A percentile compares a stretch with the other conserved stretches of the same genome.
Evolutionary conservation across 1,140 invertebrate species (phyloP).

Genomic region (Euwallacea similis): DNA sequence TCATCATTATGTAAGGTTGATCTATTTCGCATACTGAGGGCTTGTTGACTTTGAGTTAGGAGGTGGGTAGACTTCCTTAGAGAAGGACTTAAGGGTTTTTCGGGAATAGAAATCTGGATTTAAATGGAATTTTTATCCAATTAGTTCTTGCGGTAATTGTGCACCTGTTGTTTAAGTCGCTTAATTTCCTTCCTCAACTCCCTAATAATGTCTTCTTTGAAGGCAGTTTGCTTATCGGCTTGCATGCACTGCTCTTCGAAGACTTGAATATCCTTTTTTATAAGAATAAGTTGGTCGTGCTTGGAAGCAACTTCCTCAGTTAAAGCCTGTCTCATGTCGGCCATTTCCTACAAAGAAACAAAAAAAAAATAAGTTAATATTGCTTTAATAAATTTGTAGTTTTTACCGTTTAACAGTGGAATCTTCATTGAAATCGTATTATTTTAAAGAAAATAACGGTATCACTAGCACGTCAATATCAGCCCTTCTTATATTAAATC

Average conservation of each 20-base stretch:
- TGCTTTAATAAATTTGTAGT: neutral
- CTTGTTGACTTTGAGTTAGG: neutral
- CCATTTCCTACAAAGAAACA: conserved; percentile 46
- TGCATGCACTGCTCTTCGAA: conserved; percentile 56
- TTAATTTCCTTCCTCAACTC: conserved; percentile 58
- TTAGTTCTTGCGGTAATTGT: neutral
- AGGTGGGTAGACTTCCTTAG: neutral
- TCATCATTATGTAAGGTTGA: conserved; percentile 36
- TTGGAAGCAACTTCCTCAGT: conserved; percentile 58
- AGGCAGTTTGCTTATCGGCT: conserved; percentile 55
- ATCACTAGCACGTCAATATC: no score
- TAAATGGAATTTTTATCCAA: neutral
- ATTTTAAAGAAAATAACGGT: no score
- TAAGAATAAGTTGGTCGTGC: conserved; percentile 53
- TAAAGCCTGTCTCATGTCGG: conserved; percentile 55
- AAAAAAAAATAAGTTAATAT: neutral
- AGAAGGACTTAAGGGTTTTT: conserved; percentile 25
- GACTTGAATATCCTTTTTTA: conserved; percentile 53
- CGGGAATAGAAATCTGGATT: conserved; percentile 31
- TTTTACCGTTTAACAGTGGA: neutral
- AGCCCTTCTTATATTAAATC: no score
- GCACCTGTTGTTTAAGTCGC: conserved; percentile 47
- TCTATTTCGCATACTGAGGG: conserved; percentile 3
- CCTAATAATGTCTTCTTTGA: conserved; percentile 60
- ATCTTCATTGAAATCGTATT: no score